phyloP scores from a whole-genome alignment of 2,888 invertebrate species.

The Galerucella calmariensis region DNA sequence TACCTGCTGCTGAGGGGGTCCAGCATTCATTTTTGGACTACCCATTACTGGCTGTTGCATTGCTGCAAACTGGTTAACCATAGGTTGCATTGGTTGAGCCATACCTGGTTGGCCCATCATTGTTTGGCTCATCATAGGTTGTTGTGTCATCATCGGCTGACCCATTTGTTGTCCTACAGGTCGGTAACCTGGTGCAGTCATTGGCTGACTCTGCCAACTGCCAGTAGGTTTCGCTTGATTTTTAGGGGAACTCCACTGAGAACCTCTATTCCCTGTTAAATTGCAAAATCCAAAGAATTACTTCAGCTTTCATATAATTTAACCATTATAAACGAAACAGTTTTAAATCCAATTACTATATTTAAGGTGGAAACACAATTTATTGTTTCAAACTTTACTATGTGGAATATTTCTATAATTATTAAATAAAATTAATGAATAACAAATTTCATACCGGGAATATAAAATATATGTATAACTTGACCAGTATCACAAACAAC shows the following conservation, averaged over 20 bases:
- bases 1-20: slow-evolving; percentile 53
- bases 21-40: slow-evolving; percentile 57
- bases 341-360: too few relatives aligned
- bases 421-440: too few relatives aligned
- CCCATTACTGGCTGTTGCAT: slow-evolving; percentile 51
- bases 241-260: slow-evolving; percentile 86
- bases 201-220: slow-evolving; percentile 76
- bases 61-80: slow-evolving; percentile 49
- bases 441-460: too few relatives aligned
- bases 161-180: slow-evolving; percentile 41
- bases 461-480: too few relatives aligned
- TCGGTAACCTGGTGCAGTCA: slow-evolving; percentile 87
- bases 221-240: slow-evolving; percentile 74
- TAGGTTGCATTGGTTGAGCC: slow-evolving; percentile 44
- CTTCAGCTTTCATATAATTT: neutral
- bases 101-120: slow-evolving; percentile 45
- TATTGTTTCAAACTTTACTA: too few relatives aligned
- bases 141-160: slow-evolving; percentile 52
- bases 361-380: too few relatives aligned
- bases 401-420: too few relatives aligned
- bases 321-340: too few relatives aligned
- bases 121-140: slow-evolving; percentile 47
- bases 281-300: slow-evolving; percentile 1
- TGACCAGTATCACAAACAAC: too few relatives aligned
- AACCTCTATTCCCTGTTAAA: slow-evolving; percentile 60